Evolutionary conservation across 2,888 invertebrate genomes (phyloP), one percentile per base, ranked within the genome.

Genomic region (Sialis fuliginosa): DNA sequence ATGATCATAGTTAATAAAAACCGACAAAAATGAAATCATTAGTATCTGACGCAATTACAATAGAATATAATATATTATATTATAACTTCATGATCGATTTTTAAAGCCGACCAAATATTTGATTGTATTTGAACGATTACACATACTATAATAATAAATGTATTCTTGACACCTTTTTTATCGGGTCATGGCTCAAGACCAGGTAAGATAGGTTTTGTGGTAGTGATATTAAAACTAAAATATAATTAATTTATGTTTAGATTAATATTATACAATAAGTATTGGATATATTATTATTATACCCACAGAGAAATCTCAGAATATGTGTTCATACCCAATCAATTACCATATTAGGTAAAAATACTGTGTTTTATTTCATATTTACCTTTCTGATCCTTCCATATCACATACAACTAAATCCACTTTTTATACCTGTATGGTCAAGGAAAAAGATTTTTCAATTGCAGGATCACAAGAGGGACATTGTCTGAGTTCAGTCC

Each of bases 321-420:
- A 63, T 64, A 65, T 65, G 65, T 66, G 65, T 66, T 64, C 64
- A 65, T 59, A 63, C 62, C 64, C 64, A 65, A 64, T 65, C 65
- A 64, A 47, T 39, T 47, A 45, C 45, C 45, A 45, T 37, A n/a
- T 37, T 10, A 37, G 10, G 37, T 37, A 37, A 37, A 37, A 37
- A 37, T 10, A 37, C 22, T 22, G 22, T 22, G 22, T 22, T 22
- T 22, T 22, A 37, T 37, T 37, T 37, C 10, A 6, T n/a, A 37
- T 37, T 10, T 37, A 12, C 12, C 37, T 37, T 37, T 12, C 7
- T 37, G 7, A 4, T 37, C 12, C 37, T 10, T 37, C 8, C 6
- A 10, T 37, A 37, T 37, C 8, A 10, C 7, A 8, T 37, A 7
- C 12, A 37, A n/a, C 37, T 12, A 37, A 7, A 1, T 8, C 37